Conservation (phyloP, 2,888 invertebrate genomes). For the Trissonchulus latispiculum region DNA sequence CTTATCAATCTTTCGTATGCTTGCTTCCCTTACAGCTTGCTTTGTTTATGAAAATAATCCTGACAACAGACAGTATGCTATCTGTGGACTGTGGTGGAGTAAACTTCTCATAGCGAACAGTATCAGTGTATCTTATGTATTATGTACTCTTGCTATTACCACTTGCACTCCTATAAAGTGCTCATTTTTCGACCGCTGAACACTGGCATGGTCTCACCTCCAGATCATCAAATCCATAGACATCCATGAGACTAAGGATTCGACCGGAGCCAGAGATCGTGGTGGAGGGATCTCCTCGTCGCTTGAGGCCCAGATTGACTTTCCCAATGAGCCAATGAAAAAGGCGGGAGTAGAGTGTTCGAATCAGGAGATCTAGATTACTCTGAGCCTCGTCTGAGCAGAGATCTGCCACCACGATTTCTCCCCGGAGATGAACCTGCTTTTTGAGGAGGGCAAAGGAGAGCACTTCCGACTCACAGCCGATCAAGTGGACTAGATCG, state of each 20-base stretch:
- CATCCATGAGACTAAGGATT: neutral
- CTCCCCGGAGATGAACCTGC: neutral
- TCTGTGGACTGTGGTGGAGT: no score
- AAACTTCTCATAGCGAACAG: no score
- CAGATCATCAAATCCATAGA: conserved; percentile 6
- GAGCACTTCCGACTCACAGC: neutral
- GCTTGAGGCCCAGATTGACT: neutral
- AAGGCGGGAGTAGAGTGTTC: conserved; percentile 6
- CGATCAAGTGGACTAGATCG: neutral
- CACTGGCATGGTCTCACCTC: no score
- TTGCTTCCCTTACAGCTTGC: no score
- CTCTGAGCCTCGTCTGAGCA: neutral
- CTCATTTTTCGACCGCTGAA: no score
- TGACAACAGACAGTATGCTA: no score
- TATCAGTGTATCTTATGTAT: no score
- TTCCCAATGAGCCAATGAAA: neutral
- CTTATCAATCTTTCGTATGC: no score
- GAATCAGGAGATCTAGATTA: neutral
- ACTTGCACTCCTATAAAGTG: no score
- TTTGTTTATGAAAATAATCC: no score
- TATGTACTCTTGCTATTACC: no score
- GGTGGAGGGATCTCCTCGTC: neutral
- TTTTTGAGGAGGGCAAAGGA: neutral
- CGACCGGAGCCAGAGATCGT: neutral
- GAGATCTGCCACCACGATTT: neutral